Evolutionary conservation across 2,888 invertebrate species (phyloP).

Genomic region (Protophormia terraenovae): DNA sequence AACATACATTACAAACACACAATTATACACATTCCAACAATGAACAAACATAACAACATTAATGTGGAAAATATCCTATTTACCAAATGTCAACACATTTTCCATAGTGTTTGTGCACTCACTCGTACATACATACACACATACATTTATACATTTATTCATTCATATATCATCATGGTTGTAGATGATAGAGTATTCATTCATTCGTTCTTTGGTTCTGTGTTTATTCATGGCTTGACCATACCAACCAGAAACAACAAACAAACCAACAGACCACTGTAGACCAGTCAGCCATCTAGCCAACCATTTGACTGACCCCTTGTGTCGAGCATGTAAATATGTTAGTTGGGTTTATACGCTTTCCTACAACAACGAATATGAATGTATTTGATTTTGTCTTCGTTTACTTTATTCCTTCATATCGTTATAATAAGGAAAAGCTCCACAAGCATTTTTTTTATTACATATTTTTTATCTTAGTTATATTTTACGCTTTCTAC

Average conservation of each 20-base stretch:
- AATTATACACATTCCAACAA: background rate
- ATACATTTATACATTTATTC: background rate
- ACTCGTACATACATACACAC: background rate
- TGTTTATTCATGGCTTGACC: constrained; percentile 53
- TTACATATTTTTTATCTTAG: background rate
- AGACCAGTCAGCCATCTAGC: background rate
- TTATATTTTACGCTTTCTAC: too few species aligned
- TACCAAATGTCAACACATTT: constrained; percentile 63
- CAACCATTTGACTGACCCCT: background rate
- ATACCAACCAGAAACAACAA: constrained; percentile 35
- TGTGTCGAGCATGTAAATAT: constrained; percentile 29
- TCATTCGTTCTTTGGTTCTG: background rate
- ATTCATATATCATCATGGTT: background rate
- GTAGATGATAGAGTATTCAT: constrained; percentile 14
- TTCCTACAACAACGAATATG: background rate
- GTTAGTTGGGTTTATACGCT: background rate
- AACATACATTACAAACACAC: background rate
- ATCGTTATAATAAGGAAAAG: background rate
- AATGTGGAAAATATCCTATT: constrained; percentile 38
- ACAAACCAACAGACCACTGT: background rate
- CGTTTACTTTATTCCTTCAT: background rate
- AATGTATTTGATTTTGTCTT: constrained; percentile 5
- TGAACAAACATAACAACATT: background rate
- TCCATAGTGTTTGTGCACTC: background rate
- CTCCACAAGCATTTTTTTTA: background rate